Base-by-base conservation (phyloP, 1,140 invertebrate species). In the Cyrtorhinus lividipennis region DNA sequence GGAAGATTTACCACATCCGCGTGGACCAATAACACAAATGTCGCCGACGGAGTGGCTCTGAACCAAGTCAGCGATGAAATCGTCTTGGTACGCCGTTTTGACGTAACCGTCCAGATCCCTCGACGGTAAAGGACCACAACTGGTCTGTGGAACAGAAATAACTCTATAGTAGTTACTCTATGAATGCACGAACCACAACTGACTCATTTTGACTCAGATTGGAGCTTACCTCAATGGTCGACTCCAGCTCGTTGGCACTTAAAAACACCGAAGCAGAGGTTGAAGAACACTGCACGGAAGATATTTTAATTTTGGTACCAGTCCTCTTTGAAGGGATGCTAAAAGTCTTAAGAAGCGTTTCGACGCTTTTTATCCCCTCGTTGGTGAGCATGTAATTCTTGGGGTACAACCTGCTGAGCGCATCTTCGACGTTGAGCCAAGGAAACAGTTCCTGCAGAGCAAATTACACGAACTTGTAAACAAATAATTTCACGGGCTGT, bases 1-100 rank as follows among this genome's bases (percentile, higher is more conserved):
- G 1, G 85, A 81, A 66, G 86, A 90, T 76, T 98, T 98, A 10
- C 95, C 95, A 72, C 91, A 91, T 23, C 94, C 93, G 75, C 86
- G 84, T 53, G 90, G 83, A 61, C 95, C 94, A 68, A 96, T 79
- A 5, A 98, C 71, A 73, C 92, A 95, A 68, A 95, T 84, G 76
- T 98, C 94, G 1, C 79, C 80, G 5, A 83, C 80, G 63, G 80
- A 74, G 73, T 92, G 87, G 58, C 85, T 88, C 69, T 89, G 79
- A 23, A 92, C 68, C 70, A 97, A 78, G 62, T 87, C 80, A 38
- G 84, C 77, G 24, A 97, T 72, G n/a, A 95, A 71, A 26, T 79
- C 75, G 66, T 89, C 85, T 71, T 95, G 92, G 71, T 91, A 90
- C 13, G 79, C 75, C 0, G 89, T 90, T 67, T 84, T 79, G 22